Base-by-base conservation (phyloP, 2,113 vertebrate species). In the Trachemys scripta region DNA sequence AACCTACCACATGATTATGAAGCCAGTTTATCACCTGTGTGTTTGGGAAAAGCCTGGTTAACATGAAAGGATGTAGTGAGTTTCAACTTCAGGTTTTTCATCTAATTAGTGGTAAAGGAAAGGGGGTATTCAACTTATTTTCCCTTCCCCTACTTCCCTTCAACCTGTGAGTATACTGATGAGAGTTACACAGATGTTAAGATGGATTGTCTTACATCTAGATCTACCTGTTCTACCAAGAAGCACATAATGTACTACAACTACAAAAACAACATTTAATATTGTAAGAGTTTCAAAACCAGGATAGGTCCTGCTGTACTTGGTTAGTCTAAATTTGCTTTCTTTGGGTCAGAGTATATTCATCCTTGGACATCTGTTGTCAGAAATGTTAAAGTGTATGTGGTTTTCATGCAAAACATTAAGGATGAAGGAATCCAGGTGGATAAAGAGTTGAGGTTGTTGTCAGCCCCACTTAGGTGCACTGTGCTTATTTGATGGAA, bases 341-440 rank as follows among this genome's bases (percentile, higher is more conserved):
- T 2, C 95, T 97, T 94, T 96, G 89, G 93, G 90, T 62, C 96
- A 89, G 56, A 90, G 69, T 9, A 5, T 72, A 31, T n/a, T 86
- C 22, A 22, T 89, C 95, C 92, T 88, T 80, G 78, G 80, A 82
- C 19, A 84, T 56, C 47, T n/a, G 82, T 90, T 94, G 94, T 91
- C 57, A 95, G 89, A 82, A 27, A 5, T 57, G 17, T 88, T 80
- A 10, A 1, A 45, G 3, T 31, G 2, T 2, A 1, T 53, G 87
- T 85, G 92, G 16, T 0, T 62, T 85, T 56, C 85, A 88, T n/a
- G 87, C 82, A 82, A 91, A 75, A 38, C 16, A 5, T 35, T 85
- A 87, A 91, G 80, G 89, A 91, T 87, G 90, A 94, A 97, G 88
- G 92, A 54, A 85, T 91, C 50, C 82, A 90, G 75, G 94, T 95